Evolutionary conservation across 2,113 vertebrate species (phyloP).

Genomic region (Gasterosteus aculeatus): DNA sequence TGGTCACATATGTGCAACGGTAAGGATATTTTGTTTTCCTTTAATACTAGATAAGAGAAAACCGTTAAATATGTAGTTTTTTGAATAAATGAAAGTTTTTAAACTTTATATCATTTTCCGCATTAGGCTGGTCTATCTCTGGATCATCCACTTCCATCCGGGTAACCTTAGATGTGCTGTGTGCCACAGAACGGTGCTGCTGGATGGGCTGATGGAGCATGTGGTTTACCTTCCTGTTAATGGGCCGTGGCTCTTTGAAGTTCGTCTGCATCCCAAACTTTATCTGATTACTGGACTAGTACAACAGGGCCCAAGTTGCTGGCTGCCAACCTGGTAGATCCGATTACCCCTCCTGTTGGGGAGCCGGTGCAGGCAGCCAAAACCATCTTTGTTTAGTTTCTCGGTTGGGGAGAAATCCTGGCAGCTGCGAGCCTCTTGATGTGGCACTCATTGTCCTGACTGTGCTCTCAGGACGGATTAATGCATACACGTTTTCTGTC

Average conservation of each 20-base stretch:
- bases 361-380: conserved; percentile 64
- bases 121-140: conserved; percentile 20
- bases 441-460: conserved; percentile 58
- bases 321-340: conserved; percentile 69
- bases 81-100: not conserved
- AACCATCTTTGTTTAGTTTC: conserved; percentile 69
- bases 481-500: conserved; percentile 51
- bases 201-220: conserved; percentile 22
- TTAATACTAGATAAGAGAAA: not conserved
- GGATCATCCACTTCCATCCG: conserved; percentile 15
- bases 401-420: conserved; percentile 60
- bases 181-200: conserved; percentile 33
- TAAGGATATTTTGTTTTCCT: conserved; percentile 19
- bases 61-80: not conserved
- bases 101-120: conserved; percentile 14
- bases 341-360: conserved; percentile 69
- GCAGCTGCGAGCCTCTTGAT: conserved; percentile 61
- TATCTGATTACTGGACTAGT: conserved; percentile 77
- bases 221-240: conserved; percentile 76
- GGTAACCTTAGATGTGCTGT: conserved; percentile 48
- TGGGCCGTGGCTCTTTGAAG: conserved; percentile 73
- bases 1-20: conserved; percentile 27
- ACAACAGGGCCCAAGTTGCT: conserved; percentile 58
- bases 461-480: conserved; percentile 63
- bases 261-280: conserved; percentile 73